Percentiles rank a stretch among this genome's conserved stretches.
phyloP scores from a whole-genome alignment of 2,113 vertebrate species.

The Xyrauchen texanus region DNA sequence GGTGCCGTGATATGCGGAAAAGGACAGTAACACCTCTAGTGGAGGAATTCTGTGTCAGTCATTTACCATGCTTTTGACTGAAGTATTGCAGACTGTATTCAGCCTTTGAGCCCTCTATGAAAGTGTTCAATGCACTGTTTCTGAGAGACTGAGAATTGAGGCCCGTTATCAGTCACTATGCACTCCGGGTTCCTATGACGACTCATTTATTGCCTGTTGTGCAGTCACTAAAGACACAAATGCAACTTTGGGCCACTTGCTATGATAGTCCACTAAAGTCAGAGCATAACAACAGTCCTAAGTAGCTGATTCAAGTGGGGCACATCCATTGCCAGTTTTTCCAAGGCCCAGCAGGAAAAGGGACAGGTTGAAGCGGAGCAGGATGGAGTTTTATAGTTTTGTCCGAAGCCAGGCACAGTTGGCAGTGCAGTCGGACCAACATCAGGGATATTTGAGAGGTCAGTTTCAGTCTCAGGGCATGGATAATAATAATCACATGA shows the following conservation, averaged over 20 bases:
- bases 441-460: too few species aligned
- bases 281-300: constrained; percentile 7
- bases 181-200: constrained; percentile 29
- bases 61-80: constrained; percentile 1
- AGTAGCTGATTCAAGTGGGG: background rate
- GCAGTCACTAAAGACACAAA: constrained; percentile 51
- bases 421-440: too few species aligned
- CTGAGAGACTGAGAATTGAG: constrained; percentile 25
- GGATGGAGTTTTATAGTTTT: constrained; percentile 7
- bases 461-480: too few species aligned
- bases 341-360: background rate
- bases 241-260: constrained; percentile 45
- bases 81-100: constrained; percentile 6
- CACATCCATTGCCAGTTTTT: background rate
- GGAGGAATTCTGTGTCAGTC: background rate
- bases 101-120: constrained; percentile 1
- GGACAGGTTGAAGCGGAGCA: background rate
- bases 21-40: background rate
- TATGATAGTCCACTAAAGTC: constrained; percentile 43
- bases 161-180: constrained; percentile 37
- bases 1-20: too few species aligned
- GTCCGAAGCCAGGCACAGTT: background rate
- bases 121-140: background rate
- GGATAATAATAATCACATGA: too few species aligned
- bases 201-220: constrained; percentile 20